Evolutionary conservation across 1,140 invertebrate species (phyloP), one percentile per base, ranked within the genome.

Genomic region (Gonioctena quinquepunctata): DNA sequence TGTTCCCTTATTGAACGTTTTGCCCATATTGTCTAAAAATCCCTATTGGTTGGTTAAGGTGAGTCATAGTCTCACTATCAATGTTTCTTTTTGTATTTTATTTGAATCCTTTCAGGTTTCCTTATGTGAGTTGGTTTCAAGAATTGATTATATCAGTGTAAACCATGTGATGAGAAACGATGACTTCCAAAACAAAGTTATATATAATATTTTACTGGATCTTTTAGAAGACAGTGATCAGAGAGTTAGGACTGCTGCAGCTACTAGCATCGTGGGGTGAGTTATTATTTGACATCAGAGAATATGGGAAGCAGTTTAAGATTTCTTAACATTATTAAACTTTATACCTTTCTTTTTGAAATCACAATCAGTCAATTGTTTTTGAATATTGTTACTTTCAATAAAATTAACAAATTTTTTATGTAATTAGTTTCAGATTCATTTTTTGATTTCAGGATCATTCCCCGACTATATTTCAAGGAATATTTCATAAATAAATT

Each of bases 41-140:
- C 87, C 90, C 0, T 96, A 96, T 83, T 96, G 94, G 92, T 85
- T 97, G 11, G 91, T 95, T 21, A 94, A 94, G 86, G 91, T 95
- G 77, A 73, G 63, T 19, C 42, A 22, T 42, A 13, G n/a, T n/a
- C n/a, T n/a, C n/a, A n/a, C n/a, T 27, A n/a, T 5, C 6, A 42
- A 28, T 8, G 5, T 64, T 25, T 22, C 19, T 68, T 42, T 26
- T 23, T 70, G 27, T 66, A 61, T 28, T 28, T 60, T 42, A 63
- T 69, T 50, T 26, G 3, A 63, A 26, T 50, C 65, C 2, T 4
- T 81, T 79, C 65, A 85, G 83, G 84, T 84, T 13, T 87, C 90
- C 81, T 80, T 92, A 60, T 79, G 89, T 26, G 88, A 92, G 76
- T 75, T 92, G 6, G 74, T 92, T 19, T 83, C 86, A 33, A 81